phyloP scores from a whole-genome alignment of 2,797 vertebrate species.

The Salarias fasciatus region DNA sequence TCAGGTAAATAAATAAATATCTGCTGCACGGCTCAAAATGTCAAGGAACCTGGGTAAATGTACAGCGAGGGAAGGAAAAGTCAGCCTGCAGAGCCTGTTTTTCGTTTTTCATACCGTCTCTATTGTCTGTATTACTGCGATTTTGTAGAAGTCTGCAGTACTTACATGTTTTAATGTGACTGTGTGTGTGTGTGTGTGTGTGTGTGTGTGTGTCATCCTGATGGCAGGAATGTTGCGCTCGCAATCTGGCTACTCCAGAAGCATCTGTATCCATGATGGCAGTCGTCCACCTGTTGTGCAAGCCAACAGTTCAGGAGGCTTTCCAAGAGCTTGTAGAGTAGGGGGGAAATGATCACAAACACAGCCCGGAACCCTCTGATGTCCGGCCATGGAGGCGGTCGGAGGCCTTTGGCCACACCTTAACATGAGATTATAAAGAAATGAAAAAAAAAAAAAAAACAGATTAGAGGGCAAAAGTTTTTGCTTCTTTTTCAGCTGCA shows the following conservation, averaged over 20 bases:
- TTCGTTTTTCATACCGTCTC: slow-evolving; percentile 35
- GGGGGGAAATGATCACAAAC: slow-evolving; percentile 35
- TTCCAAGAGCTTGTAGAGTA: slow-evolving; percentile 51
- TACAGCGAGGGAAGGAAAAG: slow-evolving; percentile 39
- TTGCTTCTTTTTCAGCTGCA: slow-evolving; percentile 8
- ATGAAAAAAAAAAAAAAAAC: too few species aligned
- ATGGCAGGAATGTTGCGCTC: slow-evolving; percentile 33
- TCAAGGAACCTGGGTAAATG: slow-evolving; percentile 63
- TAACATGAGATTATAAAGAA: slow-evolving; percentile 26
- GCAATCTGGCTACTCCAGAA: slow-evolving; percentile 54
- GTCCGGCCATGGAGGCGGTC: slow-evolving; percentile 52
- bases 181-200: background rate
- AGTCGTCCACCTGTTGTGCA: slow-evolving; percentile 58
- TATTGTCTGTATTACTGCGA: background rate
- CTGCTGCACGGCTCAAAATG: slow-evolving; percentile 68
- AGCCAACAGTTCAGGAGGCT: slow-evolving; percentile 43
- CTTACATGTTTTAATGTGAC: background rate
- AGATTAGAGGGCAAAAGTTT: slow-evolving; percentile 20
- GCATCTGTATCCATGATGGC: slow-evolving; percentile 53
- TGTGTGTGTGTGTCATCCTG: slow-evolving; percentile 12
- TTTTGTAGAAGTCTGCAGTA: slow-evolving; percentile 6
- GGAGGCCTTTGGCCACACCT: slow-evolving; percentile 36
- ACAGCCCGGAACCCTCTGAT: slow-evolving; percentile 57
- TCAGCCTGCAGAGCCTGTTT: slow-evolving; percentile 51
- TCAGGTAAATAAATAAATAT: slow-evolving; percentile 69